phyloP scores from a whole-genome alignment of 2,888 invertebrate genomes.

The Myopa tessellatipennis region DNA sequence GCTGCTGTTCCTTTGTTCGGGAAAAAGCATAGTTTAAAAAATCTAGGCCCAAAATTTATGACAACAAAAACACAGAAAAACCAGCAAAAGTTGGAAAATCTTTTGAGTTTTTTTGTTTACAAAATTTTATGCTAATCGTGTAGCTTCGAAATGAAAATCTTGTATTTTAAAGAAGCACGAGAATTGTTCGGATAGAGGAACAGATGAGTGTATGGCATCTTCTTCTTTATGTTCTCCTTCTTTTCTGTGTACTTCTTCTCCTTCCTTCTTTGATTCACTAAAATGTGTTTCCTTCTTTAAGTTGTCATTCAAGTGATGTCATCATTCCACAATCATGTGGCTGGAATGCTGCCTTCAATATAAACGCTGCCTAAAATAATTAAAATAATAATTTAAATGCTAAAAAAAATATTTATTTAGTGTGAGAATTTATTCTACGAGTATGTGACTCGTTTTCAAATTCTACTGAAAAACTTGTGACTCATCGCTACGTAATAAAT shows the following conservation, averaged over 20 bases:
- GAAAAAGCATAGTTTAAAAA: neutral
- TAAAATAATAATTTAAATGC: neutral
- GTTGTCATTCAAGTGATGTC: no score
- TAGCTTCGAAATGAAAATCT: constrained; percentile 50
- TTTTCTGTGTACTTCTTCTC: no score
- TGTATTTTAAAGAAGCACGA: neutral
- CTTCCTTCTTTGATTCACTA: constrained; percentile 1
- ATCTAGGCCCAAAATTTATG: neutral
- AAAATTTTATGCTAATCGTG: constrained; percentile 52
- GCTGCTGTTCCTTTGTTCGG: neutral
- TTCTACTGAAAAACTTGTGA: neutral
- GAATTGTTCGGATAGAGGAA: no score
- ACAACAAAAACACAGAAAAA: neutral
- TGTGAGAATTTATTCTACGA: neutral
- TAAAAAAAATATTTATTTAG: neutral
- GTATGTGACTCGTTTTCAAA: neutral
- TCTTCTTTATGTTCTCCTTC: constrained; percentile 19
- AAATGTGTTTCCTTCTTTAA: no score
- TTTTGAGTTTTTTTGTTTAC: neutral
- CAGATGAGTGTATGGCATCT: no score
- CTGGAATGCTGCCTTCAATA: no score
- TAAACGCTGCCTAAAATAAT: neutral
- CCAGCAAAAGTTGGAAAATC: neutral
- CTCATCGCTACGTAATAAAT: neutral
- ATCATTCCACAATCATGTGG: no score